phyloP scores from a whole-genome alignment of 2,888 invertebrate genomes.

The Halictus quadricinctus region DNA sequence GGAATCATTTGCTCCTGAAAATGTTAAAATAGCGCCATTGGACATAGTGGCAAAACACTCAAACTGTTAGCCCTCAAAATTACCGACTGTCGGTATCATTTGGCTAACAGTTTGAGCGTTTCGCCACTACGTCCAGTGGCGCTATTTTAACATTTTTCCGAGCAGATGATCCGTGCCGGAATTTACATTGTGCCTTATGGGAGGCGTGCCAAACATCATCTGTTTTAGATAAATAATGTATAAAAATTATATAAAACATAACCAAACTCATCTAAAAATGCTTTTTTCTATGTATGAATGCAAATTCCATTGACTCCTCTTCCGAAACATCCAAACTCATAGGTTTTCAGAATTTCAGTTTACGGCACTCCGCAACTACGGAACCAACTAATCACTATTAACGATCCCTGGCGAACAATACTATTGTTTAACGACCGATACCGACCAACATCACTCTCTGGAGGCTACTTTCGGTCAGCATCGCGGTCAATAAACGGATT shows the following conservation, averaged over 20 bases:
- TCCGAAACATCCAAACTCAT: neutral
- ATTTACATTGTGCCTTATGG: neutral
- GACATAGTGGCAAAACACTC: neutral
- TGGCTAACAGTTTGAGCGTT: neutral
- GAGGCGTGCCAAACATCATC: neutral
- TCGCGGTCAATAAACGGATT: neutral
- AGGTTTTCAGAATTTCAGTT: neutral
- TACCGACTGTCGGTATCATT: neutral
- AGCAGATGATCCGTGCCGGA: neutral
- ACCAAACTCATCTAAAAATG: neutral
- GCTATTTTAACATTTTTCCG: neutral
- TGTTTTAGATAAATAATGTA: neutral
- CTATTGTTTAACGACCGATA: neutral
- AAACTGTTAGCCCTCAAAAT: neutral
- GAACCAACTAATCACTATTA: neutral
- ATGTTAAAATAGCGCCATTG: neutral
- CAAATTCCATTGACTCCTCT: neutral
- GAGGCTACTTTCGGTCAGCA: conserved; percentile 1
- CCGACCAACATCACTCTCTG: neutral
- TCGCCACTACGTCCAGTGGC: neutral
- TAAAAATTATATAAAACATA: neutral
- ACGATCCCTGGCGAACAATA: neutral
- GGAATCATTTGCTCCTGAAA: no score
- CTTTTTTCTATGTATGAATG: neutral
- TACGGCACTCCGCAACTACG: neutral